These are phyloP conservation scores for Camponotus vicinus DNA, from an alignment of 1,140 invertebrate genomes.

Conservation along the genomic window DNA sequence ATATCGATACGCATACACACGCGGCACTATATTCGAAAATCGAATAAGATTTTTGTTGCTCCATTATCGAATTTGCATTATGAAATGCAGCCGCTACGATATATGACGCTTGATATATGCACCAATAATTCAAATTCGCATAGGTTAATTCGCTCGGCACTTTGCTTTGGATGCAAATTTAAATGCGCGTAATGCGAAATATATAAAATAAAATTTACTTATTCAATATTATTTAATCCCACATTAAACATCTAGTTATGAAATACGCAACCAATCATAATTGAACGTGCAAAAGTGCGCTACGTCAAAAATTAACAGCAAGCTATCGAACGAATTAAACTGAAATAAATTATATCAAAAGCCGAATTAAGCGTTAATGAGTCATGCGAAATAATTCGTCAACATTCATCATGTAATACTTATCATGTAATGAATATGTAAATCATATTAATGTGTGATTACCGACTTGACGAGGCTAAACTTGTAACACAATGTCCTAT, in stretches of 20 bases:
- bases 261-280: constrained; percentile 18
- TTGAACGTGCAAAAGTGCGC: constrained; percentile 27
- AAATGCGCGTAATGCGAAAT: constrained; percentile 53
- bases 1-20: not conserved
- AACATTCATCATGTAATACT: not conserved
- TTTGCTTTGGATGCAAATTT: constrained; percentile 48
- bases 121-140: constrained; percentile 51
- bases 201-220: constrained; percentile 62
- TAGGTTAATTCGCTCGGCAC: constrained; percentile 43
- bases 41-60: constrained; percentile 57
- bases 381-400: constrained; percentile 48
- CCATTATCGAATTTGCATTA: constrained; percentile 62
- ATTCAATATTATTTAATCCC: constrained; percentile 51
- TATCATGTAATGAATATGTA: not conserved
- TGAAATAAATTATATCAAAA: constrained; percentile 48
- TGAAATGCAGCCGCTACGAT: constrained; percentile 18
- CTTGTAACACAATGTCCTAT: not conserved
- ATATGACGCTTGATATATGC: not conserved
- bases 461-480: not conserved
- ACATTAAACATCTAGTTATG: constrained; percentile 51
- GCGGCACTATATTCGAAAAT: constrained; percentile 4
- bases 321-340: constrained; percentile 45
- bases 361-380: constrained; percentile 35
- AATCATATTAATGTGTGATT: constrained; percentile 8
- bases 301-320: constrained; percentile 43